A percentile compares a stretch with the other conserved stretches of the same genome.
Conservation (phyloP, 2,113 vertebrate genomes). For the Ramphastos sulfuratus region DNA sequence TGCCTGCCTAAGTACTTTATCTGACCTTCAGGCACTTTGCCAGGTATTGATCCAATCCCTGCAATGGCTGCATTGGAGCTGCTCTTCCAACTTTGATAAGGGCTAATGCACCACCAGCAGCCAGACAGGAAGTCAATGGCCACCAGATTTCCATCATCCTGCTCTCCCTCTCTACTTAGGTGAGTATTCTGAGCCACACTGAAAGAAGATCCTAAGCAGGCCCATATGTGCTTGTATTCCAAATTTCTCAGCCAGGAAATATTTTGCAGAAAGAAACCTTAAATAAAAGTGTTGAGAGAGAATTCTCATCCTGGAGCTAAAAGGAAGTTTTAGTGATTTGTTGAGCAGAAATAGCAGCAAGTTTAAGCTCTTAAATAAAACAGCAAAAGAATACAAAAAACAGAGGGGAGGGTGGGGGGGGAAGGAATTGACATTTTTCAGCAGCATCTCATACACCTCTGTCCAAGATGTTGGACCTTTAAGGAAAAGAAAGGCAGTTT, state of each 20-base stretch:
- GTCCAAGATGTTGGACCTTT: neutral
- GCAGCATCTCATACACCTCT: neutral
- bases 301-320: conserved; percentile 14
- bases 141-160: conserved; percentile 76
- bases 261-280: neutral
- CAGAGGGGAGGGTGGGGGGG: neutral
- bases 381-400: neutral
- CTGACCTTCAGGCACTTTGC: conserved; percentile 83
- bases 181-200: conserved; percentile 50
- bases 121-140: conserved; percentile 77
- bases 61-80: conserved; percentile 72
- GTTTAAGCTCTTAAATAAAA: conserved; percentile 19
- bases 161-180: conserved; percentile 52
- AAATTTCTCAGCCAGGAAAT: conserved; percentile 54
- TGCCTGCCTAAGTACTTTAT: conserved; percentile 88
- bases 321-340: conserved; percentile 27
- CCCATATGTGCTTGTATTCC: conserved; percentile 24
- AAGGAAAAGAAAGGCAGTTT: neutral
- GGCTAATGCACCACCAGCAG: conserved; percentile 74
- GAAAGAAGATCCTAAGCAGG: conserved; percentile 65
- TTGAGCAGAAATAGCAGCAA: neutral
- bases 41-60: conserved; percentile 79
- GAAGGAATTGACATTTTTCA: neutral
- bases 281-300: conserved; percentile 15
- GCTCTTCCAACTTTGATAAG: conserved; percentile 81